Conservation (phyloP, 1,140 invertebrate species). For the Platyscapa corneri region DNA sequence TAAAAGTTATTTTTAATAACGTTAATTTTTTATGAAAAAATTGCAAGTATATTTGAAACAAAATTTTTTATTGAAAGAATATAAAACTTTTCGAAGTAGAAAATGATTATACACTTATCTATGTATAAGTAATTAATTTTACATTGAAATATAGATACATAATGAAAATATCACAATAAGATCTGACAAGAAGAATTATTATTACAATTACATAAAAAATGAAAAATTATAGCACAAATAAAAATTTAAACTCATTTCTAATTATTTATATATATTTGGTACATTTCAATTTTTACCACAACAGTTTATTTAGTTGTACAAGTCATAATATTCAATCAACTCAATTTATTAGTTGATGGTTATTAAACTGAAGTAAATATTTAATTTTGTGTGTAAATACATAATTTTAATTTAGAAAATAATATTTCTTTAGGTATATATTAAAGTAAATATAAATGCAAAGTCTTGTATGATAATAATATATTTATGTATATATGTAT, state of each 20-base stretch:
- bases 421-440: constrained; percentile 5
- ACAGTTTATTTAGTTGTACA: background rate
- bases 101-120: background rate
- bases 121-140: background rate
- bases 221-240: background rate
- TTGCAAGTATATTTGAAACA: background rate
- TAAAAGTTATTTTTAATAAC: too few relatives aligned
- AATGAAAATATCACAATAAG: background rate
- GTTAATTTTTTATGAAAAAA: too few relatives aligned
- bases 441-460: constrained; percentile 47
- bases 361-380: background rate
- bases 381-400: background rate
- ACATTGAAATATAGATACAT: background rate
- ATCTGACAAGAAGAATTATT: background rate
- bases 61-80: background rate
- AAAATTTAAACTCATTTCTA: background rate
- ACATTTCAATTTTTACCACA: background rate
- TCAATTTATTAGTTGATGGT: background rate
- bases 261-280: background rate
- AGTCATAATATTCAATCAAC: background rate
- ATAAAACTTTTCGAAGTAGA: background rate
- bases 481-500: constrained; percentile 60
- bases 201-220: background rate
- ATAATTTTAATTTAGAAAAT: constrained; percentile 27
- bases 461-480: constrained; percentile 59